Conservation (phyloP, 2,113 vertebrate species). For the Oncorhynchus tshawytscha region DNA sequence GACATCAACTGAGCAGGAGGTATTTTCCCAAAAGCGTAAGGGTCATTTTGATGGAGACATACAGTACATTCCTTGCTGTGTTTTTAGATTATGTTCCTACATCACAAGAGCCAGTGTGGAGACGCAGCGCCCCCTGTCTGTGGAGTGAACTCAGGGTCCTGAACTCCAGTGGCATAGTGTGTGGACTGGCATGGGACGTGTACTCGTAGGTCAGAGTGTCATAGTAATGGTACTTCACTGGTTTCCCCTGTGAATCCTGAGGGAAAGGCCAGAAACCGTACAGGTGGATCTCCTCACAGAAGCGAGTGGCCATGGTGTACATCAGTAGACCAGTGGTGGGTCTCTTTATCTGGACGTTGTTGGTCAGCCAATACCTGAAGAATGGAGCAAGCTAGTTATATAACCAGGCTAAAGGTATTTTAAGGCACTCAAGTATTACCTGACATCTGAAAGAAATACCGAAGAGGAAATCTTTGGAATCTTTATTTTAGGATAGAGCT, state of each 20-base stretch:
- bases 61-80: not conserved
- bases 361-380: constrained; percentile 93
- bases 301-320: constrained; percentile 95
- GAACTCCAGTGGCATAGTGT: constrained; percentile 98
- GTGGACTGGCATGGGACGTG: constrained; percentile 89
- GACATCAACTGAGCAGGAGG: constrained; percentile 2
- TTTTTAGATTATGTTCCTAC: constrained; percentile 33
- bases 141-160: constrained; percentile 88
- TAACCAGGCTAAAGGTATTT: not conserved
- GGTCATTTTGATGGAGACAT: constrained; percentile 11
- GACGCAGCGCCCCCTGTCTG: constrained; percentile 89
- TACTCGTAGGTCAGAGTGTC: constrained; percentile 91
- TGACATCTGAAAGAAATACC: too few relatives aligned
- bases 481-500: too few relatives aligned
- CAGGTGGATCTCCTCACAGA: constrained; percentile 94
- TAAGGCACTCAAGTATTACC: too few relatives aligned
- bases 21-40: not conserved
- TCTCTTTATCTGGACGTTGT: constrained; percentile 94
- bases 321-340: constrained; percentile 95
- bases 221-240: constrained; percentile 96
- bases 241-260: constrained; percentile 78
- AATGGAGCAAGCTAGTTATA: not conserved
- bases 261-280: constrained; percentile 97
- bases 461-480: too few relatives aligned
- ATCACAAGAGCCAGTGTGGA: constrained; percentile 84